Evolutionary conservation across 2,888 invertebrate species (phyloP), one percentile per base, ranked within the genome.

Genomic region (Polietes domitor): DNA sequence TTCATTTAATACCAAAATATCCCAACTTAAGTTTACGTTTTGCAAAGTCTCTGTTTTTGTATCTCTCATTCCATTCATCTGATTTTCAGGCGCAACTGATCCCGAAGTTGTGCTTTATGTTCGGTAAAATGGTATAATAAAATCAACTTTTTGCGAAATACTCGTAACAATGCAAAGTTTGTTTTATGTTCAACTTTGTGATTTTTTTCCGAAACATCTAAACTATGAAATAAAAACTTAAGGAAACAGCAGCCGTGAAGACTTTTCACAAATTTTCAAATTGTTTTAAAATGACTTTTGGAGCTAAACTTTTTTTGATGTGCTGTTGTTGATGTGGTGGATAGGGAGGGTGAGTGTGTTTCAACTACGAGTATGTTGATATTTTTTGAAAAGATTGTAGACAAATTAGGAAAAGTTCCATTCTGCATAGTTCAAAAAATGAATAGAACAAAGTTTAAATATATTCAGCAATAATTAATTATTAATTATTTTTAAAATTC

Each of bases 211-310:
- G 4, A 1, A 37, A 37, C 9, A 9, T 37, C 37, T 37, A 37
- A 37, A 50, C 50, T 7, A 21, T 21, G 6, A 19, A 53, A 53
- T 50, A 50, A 50, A 53, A 53, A 47, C 43, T 47, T 2, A 21
- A 53, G 21, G 17, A 50, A 12, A 3, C n/a, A 50, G 53, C 21
- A 53, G 50, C 15, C 15, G 5, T 50, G 2, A 2, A 53, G 21
- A 53, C 9, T 53, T 53, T 53, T 21, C 2, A 21, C 53, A 53
- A 53, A 53, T 53, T 19, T 53, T 21, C 21, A 53, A 53, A 53
- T 53, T 53, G 53, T 53, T 53, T 53, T 53, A 2, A 53, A 53
- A 53, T 53, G 21, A 53, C 19, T 53, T n/a, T 50, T 43, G 43
- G 7, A 50, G n/a, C 1, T 12, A 50, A 50, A 50, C n/a, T 50